Evolutionary conservation across 2,888 invertebrate species (phyloP).

Genomic region (Liopterus haemorrhoidalis): DNA sequence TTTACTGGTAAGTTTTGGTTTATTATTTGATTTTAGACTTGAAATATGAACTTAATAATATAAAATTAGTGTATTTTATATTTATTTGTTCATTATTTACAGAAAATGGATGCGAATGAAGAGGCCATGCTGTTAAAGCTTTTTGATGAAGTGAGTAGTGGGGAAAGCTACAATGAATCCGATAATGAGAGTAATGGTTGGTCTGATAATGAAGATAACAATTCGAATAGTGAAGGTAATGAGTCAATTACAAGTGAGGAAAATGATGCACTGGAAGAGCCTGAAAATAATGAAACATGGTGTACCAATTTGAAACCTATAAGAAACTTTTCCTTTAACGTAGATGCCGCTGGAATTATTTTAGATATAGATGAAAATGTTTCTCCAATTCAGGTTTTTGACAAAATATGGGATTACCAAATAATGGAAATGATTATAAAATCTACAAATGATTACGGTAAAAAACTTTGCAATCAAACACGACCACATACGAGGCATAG

Average conservation of each 20-base stretch:
- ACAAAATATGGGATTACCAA: constrained; percentile 17
- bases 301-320: constrained; percentile 26
- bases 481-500: constrained; percentile 13
- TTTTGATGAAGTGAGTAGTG: constrained; percentile 23
- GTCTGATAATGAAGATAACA: constrained; percentile 29
- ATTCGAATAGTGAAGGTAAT: constrained; percentile 28
- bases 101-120: constrained; percentile 25
- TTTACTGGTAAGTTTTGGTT: too few species aligned
- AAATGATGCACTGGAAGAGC: constrained; percentile 27
- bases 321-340: constrained; percentile 32
- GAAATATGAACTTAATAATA: constrained; percentile 9
- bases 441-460: constrained; percentile 11
- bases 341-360: too few species aligned
- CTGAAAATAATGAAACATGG: constrained; percentile 27
- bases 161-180: constrained; percentile 28
- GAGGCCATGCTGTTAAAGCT: constrained; percentile 27
- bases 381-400: constrained; percentile 18
- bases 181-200: constrained; percentile 27
- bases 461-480: constrained; percentile 15
- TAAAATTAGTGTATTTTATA: constrained; percentile 15
- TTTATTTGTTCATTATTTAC: constrained; percentile 27
- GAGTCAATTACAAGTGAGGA: constrained; percentile 28
- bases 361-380: too few species aligned
- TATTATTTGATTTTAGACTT: constrained; percentile 6
- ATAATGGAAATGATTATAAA: constrained; percentile 14